Base-by-base conservation (phyloP, 2,888 invertebrate genomes). In the Tetramorium bicarinatum region DNA sequence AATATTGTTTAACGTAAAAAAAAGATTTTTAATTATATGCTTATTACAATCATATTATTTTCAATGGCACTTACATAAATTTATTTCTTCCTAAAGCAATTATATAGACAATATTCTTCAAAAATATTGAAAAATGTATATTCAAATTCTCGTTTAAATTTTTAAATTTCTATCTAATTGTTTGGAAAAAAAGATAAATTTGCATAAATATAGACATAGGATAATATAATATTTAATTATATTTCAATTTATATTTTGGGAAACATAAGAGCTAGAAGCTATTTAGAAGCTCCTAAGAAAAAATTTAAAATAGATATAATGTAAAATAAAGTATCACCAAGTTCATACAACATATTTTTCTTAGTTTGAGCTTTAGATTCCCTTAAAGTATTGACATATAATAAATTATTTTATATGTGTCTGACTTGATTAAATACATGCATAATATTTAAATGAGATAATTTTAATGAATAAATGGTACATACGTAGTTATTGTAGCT, bases 401-500 rank as follows among this genome's bases (percentile, higher is more conserved):
- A 64, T 13, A 21, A 44, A 47, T 7, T 56, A 72, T 72, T 59
- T 18, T 11, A 25, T 41, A 52, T 18, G 11, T 44, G n/a, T 41
- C 29, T 13, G 44, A 77, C 13, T 67, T 38, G 15, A 61, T n/a
- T 18, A 9, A n/a, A 49, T 34, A 38, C 52, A 49, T 62, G 25
- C 71, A 71, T 59, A 29, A 67, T 59, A 79, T 79, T 64, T 72
- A 76, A 83, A 85, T 82, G 82, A 87, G 85, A 87, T 79, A 83
- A 91, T 88, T 88, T 76, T 80, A 88, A 89, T 84, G 85, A 89
- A 91, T 91, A 91, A 93, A 92, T 95, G 95, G 93, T 95, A 95
- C 93, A 95, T 94, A 94, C 93, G 91, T 92, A 93, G 92, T 92
- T 93, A 92, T 77, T 92, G 92, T 93, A 94, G 93, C 92, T 92